Evolutionary conservation across 2,888 invertebrate genomes (phyloP).

Genomic region (Anodontia alba): DNA sequence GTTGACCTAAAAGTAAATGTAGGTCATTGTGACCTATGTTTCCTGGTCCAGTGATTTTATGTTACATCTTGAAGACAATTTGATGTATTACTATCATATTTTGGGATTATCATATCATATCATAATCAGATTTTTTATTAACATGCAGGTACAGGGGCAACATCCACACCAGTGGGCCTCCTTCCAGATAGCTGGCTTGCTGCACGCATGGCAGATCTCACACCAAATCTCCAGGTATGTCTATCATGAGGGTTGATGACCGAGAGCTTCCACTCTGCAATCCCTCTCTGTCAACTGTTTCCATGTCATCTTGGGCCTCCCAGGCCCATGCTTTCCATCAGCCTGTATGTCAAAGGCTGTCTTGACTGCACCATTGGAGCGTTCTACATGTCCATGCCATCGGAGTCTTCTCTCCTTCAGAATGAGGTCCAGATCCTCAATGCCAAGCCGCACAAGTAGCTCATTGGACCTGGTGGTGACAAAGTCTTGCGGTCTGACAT

Average conservation of each 20-base stretch:
- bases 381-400: neutral
- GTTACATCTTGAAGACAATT: too few relatives aligned
- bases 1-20: too few relatives aligned
- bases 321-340: neutral
- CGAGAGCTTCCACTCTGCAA: neutral
- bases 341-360: neutral
- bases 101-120: too few relatives aligned
- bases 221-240: neutral
- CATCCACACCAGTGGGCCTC: neutral
- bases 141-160: too few relatives aligned
- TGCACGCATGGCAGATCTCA: conserved; percentile 9
- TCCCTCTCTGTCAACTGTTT: neutral
- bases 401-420: neutral
- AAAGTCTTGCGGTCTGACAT: neutral
- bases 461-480: neutral
- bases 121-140: neutral
- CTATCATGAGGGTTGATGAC: neutral
- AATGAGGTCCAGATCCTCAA: neutral
- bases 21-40: too few relatives aligned
- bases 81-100: too few relatives aligned
- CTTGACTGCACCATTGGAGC: neutral
- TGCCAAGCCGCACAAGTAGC: neutral
- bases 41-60: too few relatives aligned
- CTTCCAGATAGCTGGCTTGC: conserved; percentile 3
- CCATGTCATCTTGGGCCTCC: neutral